phyloP scores from a whole-genome alignment of 1,140 invertebrate genomes.

The Dolichoris vasculosae region DNA sequence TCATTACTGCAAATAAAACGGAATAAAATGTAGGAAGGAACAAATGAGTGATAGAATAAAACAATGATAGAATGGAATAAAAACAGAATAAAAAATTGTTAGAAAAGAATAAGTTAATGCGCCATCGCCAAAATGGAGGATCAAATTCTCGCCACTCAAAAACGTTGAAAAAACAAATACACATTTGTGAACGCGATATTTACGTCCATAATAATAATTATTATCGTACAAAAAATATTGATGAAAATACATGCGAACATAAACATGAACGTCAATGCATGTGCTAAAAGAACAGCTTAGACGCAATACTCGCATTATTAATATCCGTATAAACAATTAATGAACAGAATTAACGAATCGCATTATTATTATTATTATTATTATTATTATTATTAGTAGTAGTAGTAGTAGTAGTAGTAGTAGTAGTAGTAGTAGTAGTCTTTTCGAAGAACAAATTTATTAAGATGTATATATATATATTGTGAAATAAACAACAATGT shows the following conservation, averaged over 20 bases:
- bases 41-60: background rate
- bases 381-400: too few relatives aligned
- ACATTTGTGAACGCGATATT: conserved; percentile 48
- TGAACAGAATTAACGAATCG: conserved; percentile 28
- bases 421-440: too few relatives aligned
- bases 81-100: background rate
- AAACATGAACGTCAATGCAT: conserved; percentile 41
- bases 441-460: conserved; percentile 37
- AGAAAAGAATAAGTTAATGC: conserved; percentile 21
- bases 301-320: conserved; percentile 26
- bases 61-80: background rate
- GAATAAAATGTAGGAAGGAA: background rate
- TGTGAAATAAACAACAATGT: conserved; percentile 34
- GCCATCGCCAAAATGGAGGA: conserved; percentile 37
- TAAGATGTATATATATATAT: conserved; percentile 46
- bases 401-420: too few relatives aligned
- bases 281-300: conserved; percentile 3
- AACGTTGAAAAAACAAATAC: conserved; percentile 30
- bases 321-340: conserved; percentile 20
- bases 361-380: conserved; percentile 42
- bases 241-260: conserved; percentile 6
- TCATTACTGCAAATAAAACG: conserved; percentile 24
- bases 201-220: conserved; percentile 43
- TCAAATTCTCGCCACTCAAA: conserved; percentile 37
- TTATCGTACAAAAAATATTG: background rate